Base-by-base conservation (phyloP, 2,113 vertebrate genomes). In the Zapornia atra region DNA sequence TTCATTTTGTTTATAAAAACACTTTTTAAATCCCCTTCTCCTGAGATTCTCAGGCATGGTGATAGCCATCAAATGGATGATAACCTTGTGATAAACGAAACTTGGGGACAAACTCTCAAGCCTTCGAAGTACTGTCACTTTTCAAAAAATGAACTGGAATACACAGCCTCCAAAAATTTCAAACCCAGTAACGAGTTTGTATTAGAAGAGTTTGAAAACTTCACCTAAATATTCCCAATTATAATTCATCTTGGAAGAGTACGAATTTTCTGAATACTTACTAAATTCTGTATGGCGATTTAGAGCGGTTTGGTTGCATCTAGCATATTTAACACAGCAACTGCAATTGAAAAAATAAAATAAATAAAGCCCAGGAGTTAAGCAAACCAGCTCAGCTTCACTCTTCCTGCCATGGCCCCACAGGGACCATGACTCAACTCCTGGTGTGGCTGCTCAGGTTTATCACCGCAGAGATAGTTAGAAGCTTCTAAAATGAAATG, bases 1-100 rank as follows among this genome's bases (percentile, higher is more conserved):
- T 86, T 97, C 91, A 87, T 88, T 92, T 88, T 94, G 70, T 97
- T 94, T 97, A 95, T 95, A 90, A 92, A 92, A 95, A 93, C 91
- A 93, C 73, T 95, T 90, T 95, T 63, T 11, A 94, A 97, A 95
- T 86, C 56, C 90, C 46, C 77, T 63, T 96, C 64, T 87, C 70
- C 70, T 40, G 80, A 96, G 93, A 96, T 56, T 86, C 92, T 79
- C 94, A 66, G 91, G 95, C 92, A 91, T 18, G 87, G 64, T 86
- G 86, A 96, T 90, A 95, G 80, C 83, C 93, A 96, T 93, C 87
- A 93, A 92, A 94, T n/a, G 83, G 63, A 75, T 86, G 88, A 92
- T 96, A 98, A 96, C 82, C 92, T 97, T 91, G 82, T 13, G 84
- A 61, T 93, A 95, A 98, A 97, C 51, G 18, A 91, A 90, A 91